Evolutionary conservation across 2,113 vertebrate genomes (phyloP).

Genomic region (Bothrops jararaca): DNA sequence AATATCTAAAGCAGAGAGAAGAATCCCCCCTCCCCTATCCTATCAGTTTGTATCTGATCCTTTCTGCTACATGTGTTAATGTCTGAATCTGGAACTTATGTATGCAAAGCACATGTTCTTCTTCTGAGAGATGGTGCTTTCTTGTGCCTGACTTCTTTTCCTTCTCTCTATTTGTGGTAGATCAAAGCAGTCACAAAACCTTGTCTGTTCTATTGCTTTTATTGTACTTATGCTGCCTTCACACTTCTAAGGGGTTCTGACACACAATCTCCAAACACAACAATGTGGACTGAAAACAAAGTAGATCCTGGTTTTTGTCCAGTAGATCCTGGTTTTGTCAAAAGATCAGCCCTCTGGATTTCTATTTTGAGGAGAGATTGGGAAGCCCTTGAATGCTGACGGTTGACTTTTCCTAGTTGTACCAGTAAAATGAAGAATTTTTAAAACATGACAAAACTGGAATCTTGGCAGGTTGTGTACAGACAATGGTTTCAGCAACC

Average conservation of each 20-base stretch:
- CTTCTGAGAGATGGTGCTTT: neutral
- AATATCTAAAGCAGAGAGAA: neutral
- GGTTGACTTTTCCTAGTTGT: too few relatives aligned
- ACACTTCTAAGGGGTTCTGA: neutral
- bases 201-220: neutral
- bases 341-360: neutral
- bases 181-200: neutral
- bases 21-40: neutral
- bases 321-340: too few relatives aligned
- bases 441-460: too few relatives aligned
- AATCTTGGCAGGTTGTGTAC: neutral
- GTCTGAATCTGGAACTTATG: neutral
- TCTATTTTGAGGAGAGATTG: neutral
- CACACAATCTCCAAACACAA: neutral
- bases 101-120: neutral
- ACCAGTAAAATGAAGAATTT: neutral
- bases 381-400: neutral
- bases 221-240: neutral
- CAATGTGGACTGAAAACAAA: neutral
- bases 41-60: neutral
- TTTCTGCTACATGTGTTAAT: neutral
- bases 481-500: accelerated
- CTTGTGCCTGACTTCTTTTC: neutral
- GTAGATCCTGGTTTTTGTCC: too few relatives aligned
- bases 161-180: neutral